Conservation (phyloP, 2,888 invertebrate species). For the Darwinula stevensoni region DNA sequence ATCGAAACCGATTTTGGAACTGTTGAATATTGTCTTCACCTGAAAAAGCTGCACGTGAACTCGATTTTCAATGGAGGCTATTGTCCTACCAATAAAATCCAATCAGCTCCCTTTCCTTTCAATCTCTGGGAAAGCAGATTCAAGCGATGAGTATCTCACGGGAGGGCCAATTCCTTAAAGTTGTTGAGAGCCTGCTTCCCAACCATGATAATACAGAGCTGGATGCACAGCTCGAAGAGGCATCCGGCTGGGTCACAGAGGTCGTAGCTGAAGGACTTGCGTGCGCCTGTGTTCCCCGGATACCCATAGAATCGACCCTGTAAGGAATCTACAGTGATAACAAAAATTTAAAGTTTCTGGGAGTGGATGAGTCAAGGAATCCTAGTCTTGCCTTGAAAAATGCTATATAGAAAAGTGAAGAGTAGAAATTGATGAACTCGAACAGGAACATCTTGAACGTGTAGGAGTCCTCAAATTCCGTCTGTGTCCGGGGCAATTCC, state of each 20-base stretch:
- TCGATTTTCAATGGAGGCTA: no score
- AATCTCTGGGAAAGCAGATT: conserved; percentile 4
- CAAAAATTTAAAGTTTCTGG: not conserved
- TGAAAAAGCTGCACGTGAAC: no score
- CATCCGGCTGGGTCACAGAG: conserved; percentile 81
- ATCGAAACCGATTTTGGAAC: no score
- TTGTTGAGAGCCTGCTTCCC: conserved; percentile 85
- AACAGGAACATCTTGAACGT: conserved; percentile 95
- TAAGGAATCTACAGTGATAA: not conserved
- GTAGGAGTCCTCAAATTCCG: conserved; percentile 87
- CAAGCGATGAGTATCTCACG: conserved; percentile 22
- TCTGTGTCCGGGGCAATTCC: conserved; percentile 80
- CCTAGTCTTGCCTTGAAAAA: conserved; percentile 73
- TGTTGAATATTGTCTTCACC: no score
- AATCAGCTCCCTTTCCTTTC: no score
- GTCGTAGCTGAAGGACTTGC: conserved; percentile 42
- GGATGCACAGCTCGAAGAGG: conserved; percentile 65
- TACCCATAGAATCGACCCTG: conserved; percentile 64
- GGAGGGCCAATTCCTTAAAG: conserved; percentile 60
- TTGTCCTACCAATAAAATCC: no score
- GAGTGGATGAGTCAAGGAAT: no score
- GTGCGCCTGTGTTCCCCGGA: conserved; percentile 45
- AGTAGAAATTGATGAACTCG: conserved; percentile 95
- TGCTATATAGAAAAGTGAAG: conserved; percentile 92
- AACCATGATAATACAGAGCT: conserved; percentile 72